Evolutionary conservation across 2,888 invertebrate genomes (phyloP), one percentile per base, ranked within the genome.

Genomic region (Aelia acuminata): DNA sequence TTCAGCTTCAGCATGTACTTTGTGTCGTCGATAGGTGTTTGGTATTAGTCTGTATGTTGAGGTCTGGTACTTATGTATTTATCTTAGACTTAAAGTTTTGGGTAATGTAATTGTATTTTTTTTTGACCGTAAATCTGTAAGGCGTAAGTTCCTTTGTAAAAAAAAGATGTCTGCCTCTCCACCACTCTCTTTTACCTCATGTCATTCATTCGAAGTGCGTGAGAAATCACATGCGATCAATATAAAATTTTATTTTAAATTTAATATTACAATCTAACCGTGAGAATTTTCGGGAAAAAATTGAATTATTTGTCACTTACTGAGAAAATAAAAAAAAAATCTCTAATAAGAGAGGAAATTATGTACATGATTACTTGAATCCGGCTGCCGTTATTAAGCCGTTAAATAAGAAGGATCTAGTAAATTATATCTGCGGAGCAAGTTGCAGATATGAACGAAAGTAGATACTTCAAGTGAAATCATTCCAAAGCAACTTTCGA

Each of bases 391-490:
- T 70, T 35, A 70, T 63, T 63, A 31, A 70, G 20, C 7, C 63
- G 63, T 35, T 70, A 20, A 70, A 70, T 70, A 31, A 31, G 31
- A 63, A 70, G 35, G 63, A 70, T 18, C 63, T 5, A 70, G 63
- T 70, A 31, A 70, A 70, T 70, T 70, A 35, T 70, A 70, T 63
- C 63, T 31, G 7, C 57, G 26, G 57, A 57, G 53, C 53, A 63
- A 63, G 63, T 31, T 20, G 63, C 5, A 35, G 31, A 70, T 35
- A 70, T 70, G 31, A 70, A 70, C 63, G 63, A 70, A 70, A 70
- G 63, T 70, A 70, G 63, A 70, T 70, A 70, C 31, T 70, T 70
- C 63, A 70, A 70, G 63, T 35, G 63, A 70, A 70, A 70, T 35
- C 63, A 70, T 70, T 70, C 35, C 63, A 70, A 70, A 70, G 31